A percentile compares a stretch with the other conserved stretches of the same genome.
These are phyloP conservation scores for Drosophila arizonae DNA, from an alignment of 1,140 invertebrate species.

Conservation along the genomic window DNA sequence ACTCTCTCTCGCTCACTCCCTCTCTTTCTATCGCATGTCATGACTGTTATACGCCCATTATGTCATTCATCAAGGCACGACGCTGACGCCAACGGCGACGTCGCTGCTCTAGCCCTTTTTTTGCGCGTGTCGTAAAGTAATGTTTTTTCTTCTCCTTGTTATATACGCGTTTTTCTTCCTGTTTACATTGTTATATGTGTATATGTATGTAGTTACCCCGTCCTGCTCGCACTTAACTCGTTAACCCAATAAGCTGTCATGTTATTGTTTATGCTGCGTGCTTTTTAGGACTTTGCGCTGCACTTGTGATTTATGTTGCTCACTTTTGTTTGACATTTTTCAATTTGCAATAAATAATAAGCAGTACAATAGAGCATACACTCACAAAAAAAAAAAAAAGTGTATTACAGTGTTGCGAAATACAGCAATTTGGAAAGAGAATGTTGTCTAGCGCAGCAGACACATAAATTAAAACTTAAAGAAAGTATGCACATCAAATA, in stretches of 20 bases:
- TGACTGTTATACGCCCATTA: conserved; percentile 58
- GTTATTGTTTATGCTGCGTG: conserved; percentile 45
- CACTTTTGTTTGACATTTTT: conserved; percentile 60
- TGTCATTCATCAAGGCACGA: conserved; percentile 69
- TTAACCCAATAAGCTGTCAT: conserved; percentile 26
- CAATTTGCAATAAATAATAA: conserved; percentile 72
- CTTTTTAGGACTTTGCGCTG: conserved; percentile 22
- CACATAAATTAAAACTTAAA: conserved; percentile 53
- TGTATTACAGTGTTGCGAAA: conserved; percentile 32
- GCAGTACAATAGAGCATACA: background rate
- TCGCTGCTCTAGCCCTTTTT: conserved; percentile 49
- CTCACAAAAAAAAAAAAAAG: conserved; percentile 1
- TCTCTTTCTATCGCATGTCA: conserved; percentile 30
- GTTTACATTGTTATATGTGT: conserved; percentile 38
- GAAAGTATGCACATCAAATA: conserved; percentile 40
- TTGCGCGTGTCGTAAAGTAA: conserved; percentile 51
- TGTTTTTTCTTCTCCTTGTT: conserved; percentile 43
- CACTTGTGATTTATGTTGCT: conserved; percentile 50
- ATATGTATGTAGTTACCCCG: conserved; percentile 3
- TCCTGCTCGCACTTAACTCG: background rate
- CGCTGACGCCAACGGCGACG: conserved; percentile 19
- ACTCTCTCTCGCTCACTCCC: background rate
- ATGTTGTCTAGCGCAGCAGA: conserved; percentile 38
- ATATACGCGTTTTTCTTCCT: conserved; percentile 66
- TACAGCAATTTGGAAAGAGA: conserved; percentile 6